phyloP scores from a whole-genome alignment of 2,797 vertebrate species.

The Tadarida brasiliensis region DNA sequence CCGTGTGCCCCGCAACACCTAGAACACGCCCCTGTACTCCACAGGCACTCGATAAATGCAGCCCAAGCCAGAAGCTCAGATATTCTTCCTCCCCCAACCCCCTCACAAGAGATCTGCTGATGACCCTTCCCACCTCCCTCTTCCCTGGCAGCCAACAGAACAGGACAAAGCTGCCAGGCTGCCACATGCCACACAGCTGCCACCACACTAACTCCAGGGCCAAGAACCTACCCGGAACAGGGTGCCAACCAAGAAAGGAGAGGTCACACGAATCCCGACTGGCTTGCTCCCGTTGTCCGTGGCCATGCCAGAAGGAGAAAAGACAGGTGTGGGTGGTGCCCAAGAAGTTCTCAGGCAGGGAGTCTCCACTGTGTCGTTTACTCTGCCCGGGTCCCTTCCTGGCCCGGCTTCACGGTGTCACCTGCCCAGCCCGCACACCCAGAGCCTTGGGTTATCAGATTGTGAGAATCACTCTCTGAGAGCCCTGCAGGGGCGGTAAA shows the following conservation, averaged over 20 bases:
- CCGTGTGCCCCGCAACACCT: neutral
- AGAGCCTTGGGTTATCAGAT: accelerated
- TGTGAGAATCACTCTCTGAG: accelerated
- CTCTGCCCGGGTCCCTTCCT: neutral
- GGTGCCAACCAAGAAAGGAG: neutral
- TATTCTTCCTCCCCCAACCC: neutral
- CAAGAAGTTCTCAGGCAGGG: neutral
- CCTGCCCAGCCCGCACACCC: neutral
- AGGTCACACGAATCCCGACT: accelerated
- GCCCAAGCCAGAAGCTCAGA: neutral
- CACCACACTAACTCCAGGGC: neutral
- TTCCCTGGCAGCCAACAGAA: neutral
- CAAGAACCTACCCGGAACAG: neutral
- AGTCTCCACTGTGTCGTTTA: neutral
- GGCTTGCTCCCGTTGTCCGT: accelerated
- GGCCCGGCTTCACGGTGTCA: neutral
- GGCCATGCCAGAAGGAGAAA: neutral
- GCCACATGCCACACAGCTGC: neutral
- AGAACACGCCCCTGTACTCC: neutral
- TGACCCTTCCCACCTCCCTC: neutral
- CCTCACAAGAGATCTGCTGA: neutral
- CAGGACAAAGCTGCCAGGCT: neutral
- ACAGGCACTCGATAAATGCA: neutral
- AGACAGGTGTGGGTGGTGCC: neutral
- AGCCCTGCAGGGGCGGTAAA: neutral